Percentiles rank a stretch among this genome's conserved stretches.
Conservation (phyloP, 2,797 vertebrate genomes). For the Petrocephalus sullivani region DNA sequence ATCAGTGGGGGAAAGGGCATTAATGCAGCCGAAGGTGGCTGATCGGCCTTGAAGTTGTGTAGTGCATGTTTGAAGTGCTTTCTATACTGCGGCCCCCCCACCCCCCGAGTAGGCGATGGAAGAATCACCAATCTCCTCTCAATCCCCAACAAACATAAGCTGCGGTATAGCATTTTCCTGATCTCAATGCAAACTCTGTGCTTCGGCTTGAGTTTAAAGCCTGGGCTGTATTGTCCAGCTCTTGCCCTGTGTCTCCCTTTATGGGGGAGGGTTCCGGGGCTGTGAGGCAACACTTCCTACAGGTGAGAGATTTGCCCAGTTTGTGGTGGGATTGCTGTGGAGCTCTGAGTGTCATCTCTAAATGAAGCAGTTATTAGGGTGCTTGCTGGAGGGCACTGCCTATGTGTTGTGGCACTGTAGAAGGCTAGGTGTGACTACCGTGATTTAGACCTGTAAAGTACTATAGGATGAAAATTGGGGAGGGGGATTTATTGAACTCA, state of each 20-base stretch:
- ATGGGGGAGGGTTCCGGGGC: neutral
- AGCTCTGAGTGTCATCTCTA: neutral
- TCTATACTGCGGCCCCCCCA: neutral
- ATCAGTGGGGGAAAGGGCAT: slow-evolving; percentile 41
- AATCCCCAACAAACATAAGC: neutral
- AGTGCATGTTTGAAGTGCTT: neutral
- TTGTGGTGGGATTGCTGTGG: neutral
- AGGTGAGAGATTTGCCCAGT: neutral
- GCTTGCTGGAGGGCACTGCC: neutral
- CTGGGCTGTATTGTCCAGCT: neutral
- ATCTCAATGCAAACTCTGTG: neutral
- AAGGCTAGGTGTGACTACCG: neutral
- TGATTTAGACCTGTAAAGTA: neutral
- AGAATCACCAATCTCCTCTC: neutral
- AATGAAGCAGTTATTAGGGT: neutral
- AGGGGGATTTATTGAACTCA: neutral
- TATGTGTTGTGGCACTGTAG: neutral
- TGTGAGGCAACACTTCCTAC: neutral
- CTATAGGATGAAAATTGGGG: neutral
- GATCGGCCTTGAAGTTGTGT: neutral
- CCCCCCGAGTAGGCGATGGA: neutral
- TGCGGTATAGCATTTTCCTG: neutral
- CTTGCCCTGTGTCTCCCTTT: neutral
- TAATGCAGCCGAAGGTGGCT: slow-evolving; percentile 33
- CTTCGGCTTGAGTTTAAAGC: neutral